Base-by-base conservation (phyloP, 2,113 vertebrate species). In the Notothenia rossii region DNA sequence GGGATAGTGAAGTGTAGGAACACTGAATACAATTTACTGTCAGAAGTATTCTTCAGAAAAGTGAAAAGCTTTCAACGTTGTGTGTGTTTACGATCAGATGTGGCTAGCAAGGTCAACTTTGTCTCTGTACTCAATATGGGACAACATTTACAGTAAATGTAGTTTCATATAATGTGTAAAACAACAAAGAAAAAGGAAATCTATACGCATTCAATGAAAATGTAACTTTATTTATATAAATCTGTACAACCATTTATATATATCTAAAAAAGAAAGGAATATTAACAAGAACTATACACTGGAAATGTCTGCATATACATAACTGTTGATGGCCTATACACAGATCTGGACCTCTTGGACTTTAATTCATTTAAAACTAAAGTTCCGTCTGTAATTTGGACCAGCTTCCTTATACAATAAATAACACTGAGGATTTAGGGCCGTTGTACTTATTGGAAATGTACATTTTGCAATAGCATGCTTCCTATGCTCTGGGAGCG, bases 271-370 rank as follows among this genome's bases (percentile, higher is more conserved):
- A 84, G 84, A 86, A 72, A 74, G 5, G 25, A 25, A 56, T 82
- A 88, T 90, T 61, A 88, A 92, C 82, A 93, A 84, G n/a, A 84
- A 83, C 74, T 91, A 58, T 88, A 92, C 85, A 93, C 43, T 70
- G 33, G 55, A 80, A 70, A 82, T 22, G 4, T 54, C 20, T 15
- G 17, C 25, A 75, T 36, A 64, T 20, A 81, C 75, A 73, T 25
- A 14, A 51, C 9, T 53, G 63, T 59, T 76, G 29, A 76, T 40
- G 36, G 36, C 36, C 36, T 62, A 25, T 67, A 79, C 46, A 81
- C 62, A 76, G 72, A 88, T 75, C 54, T 77, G 7, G 84, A 72
- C 20, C 13, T n/a, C 3, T n/a, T 49, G 20, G 48, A 78, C 45
- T 70, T 78, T 40, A 77, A 70, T 72, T 82, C 13, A 40, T 72